Evolutionary conservation across 2,113 vertebrate species (phyloP), one percentile per base, ranked within the genome.

Genomic region (Apteryx mantelli): DNA sequence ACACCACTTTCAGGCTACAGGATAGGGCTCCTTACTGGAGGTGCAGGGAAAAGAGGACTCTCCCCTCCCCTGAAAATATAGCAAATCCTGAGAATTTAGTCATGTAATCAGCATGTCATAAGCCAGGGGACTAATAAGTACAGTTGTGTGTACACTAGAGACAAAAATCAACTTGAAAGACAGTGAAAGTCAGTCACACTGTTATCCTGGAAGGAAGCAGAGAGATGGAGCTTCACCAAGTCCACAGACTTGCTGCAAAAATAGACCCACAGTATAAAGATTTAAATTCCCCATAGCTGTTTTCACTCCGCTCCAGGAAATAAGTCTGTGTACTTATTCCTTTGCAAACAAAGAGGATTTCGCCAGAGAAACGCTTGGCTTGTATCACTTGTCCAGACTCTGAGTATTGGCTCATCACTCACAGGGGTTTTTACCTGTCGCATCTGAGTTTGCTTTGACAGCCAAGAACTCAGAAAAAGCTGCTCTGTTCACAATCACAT

Each of bases 311-410:
- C 38, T 68, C 7, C 18, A 19, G 14, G 18, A 69, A 69, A 46
- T 20, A 69, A 44, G 26, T 9, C 50, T 38, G 18, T 20, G 9
- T 32, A 55, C 10, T 78, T 75, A 40, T 6, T 79, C 12, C 24
- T 91, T 42, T 32, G 50, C 10, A 81, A 80, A n/a, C 26, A 82
- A 58, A 20, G 4, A 85, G 32, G 6, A 80, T 44, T 61, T 42
- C 58, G 69, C 0, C 0, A 61, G 7, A 19, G 14, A 73, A 88
- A 69, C 1, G 2, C 2, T 3, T 46, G 6, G 46, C 38, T 69
- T 81, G 6, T 20, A 26, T 58, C 50, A 69, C 55, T 60, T 44
- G 70, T 14, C 7, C 40, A 86, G 13, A 36, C 40, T 69, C 36
- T 60, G 64, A 86, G 48, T 63, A 73, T 42, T 74, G 36, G 40